These are phyloP conservation scores for Siderastrea siderea DNA, from an alignment of 92 coral and sea anemone species.

Conservation along the genomic window DNA sequence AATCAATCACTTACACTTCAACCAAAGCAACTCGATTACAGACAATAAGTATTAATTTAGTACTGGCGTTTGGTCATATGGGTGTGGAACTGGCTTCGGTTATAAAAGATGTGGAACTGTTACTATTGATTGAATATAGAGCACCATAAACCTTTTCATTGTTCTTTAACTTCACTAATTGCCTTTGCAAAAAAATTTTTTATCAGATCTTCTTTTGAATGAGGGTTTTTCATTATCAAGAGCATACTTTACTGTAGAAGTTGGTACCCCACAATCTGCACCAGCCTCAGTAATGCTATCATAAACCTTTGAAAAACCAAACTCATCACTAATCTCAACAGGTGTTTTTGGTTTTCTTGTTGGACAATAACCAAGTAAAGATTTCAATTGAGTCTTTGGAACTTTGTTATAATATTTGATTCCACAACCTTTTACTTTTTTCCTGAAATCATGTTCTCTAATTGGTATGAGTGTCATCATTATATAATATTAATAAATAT, in stretches of 20 bases:
- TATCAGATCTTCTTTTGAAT: neutral
- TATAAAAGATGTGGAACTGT: no score
- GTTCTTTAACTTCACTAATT: no score
- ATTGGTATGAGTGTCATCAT: no score
- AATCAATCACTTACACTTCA: no score
- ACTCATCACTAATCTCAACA: neutral
- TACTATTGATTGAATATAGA: no score
- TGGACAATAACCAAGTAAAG: neutral
- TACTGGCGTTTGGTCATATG: no score
- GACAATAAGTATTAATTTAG: no score
- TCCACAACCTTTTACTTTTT: neutral
- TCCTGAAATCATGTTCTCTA: neutral
- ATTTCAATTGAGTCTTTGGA: neutral
- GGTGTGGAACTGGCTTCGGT: no score
- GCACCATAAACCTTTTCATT: no score
- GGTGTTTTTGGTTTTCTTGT: neutral
- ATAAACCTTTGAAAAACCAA: neutral
- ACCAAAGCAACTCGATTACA: no score
- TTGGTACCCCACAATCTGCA: neutral
- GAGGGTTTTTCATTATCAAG: neutral
- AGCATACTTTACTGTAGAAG: neutral
- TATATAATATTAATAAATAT: no score
- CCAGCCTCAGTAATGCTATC: neutral
- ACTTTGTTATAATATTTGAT: neutral
- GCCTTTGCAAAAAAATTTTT: neutral